Evolutionary conservation across 37 sponge, comb jelly and placozoan genomes (phyloP).

Genomic region (Halisarca cf. caerulea): DNA sequence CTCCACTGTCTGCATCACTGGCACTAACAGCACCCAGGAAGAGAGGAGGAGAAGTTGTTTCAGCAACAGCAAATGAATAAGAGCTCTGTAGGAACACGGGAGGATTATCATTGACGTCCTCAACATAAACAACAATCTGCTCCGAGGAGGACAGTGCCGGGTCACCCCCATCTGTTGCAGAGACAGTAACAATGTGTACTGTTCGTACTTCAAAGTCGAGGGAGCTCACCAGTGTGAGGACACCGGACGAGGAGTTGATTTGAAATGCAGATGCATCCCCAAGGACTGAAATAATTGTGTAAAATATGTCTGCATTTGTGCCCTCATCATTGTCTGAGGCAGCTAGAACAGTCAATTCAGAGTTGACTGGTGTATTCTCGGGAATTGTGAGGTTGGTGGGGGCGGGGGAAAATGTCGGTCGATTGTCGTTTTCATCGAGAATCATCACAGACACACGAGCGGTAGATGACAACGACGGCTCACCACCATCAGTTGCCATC

Average conservation of each 20-base stretch:
- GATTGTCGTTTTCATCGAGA: constrained; percentile 36
- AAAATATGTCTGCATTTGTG: constrained; percentile 55
- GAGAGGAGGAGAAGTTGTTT: constrained; percentile 2
- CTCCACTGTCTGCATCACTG: constrained; percentile 53
- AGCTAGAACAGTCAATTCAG: constrained; percentile 22
- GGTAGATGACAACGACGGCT: constrained; percentile 45
- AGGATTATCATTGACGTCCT: constrained; percentile 41
- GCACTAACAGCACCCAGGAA: constrained; percentile 26
- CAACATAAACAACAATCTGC: constrained; percentile 24
- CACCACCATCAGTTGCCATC: constrained; percentile 46
- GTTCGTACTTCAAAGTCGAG: constrained; percentile 48
- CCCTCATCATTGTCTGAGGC: constrained; percentile 72
- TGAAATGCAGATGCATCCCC: constrained; percentile 14
- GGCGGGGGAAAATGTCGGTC: background rate
- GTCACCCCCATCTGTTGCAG: constrained; percentile 46
- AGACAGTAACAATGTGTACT: constrained; percentile 34
- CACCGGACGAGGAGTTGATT: constrained; percentile 23
- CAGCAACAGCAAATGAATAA: constrained; percentile 2
- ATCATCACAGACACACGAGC: constrained; percentile 24
- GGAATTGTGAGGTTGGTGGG: constrained; percentile 9
- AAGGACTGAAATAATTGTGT: constrained; percentile 12
- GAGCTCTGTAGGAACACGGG: background rate
- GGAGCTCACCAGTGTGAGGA: background rate
- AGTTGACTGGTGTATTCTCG: constrained; percentile 46
- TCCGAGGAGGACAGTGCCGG: background rate